These are phyloP conservation scores for Cetonia aurata DNA, from an alignment of 2,888 invertebrate species.

Conservation along the genomic window DNA sequence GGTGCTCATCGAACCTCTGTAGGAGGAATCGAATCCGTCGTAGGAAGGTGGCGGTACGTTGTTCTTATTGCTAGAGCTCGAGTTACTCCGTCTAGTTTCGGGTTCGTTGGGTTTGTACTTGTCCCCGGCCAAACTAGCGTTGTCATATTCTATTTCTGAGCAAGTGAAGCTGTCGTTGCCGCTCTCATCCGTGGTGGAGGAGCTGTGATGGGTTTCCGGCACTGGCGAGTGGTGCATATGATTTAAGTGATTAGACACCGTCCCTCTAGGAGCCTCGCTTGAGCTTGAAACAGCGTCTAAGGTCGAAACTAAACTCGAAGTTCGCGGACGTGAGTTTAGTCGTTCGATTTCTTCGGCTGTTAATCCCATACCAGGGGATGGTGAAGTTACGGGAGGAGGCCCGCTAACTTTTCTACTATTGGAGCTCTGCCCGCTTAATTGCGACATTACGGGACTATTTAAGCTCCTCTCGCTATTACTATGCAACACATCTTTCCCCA, in stretches of 20 bases:
- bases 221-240: slow-evolving; percentile 82
- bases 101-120: slow-evolving; percentile 70
- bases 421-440: slow-evolving; percentile 88
- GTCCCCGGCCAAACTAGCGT: slow-evolving; percentile 86
- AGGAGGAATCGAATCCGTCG: slow-evolving; percentile 94
- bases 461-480: slow-evolving; percentile 92
- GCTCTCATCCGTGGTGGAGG: slow-evolving; percentile 91
- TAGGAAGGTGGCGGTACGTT: slow-evolving; percentile 82
- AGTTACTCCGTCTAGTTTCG: slow-evolving; percentile 60
- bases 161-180: slow-evolving; percentile 98
- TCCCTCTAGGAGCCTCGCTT: slow-evolving; percentile 82
- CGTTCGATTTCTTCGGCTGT: slow-evolving; percentile 95
- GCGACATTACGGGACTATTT: slow-evolving; percentile 94
- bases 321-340: slow-evolving; percentile 87
- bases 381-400: slow-evolving; percentile 77
- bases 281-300: slow-evolving; percentile 95
- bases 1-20: slow-evolving; percentile 93
- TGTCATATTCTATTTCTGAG: slow-evolving; percentile 97
- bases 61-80: slow-evolving; percentile 64
- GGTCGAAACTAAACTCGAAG: slow-evolving; percentile 91
- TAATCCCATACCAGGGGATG: slow-evolving; percentile 83
- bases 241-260: slow-evolving; percentile 75
- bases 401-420: slow-evolving; percentile 81
- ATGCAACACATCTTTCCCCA: slow-evolving; percentile 89
- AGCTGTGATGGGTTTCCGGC: slow-evolving; percentile 80